phyloP scores from a whole-genome alignment of 1,140 invertebrate species.

The Drosophila suzukii region DNA sequence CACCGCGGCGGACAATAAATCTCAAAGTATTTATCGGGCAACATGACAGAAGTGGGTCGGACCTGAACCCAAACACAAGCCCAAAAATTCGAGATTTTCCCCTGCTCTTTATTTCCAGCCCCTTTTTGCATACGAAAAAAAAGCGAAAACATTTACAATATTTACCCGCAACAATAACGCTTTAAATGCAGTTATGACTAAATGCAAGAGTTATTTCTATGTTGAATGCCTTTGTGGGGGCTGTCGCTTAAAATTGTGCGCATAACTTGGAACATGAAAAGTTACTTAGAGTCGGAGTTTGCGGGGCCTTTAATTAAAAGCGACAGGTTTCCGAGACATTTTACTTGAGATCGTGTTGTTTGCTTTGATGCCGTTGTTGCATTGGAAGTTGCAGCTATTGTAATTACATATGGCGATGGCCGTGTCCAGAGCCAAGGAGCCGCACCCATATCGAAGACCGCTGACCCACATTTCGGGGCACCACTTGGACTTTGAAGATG shows the following conservation, averaged over 20 bases:
- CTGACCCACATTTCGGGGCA: constrained; percentile 52
- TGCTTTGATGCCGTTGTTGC: constrained; percentile 61
- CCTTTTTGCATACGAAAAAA: constrained; percentile 51
- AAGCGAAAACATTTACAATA: constrained; percentile 40
- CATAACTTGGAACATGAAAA: constrained; percentile 79
- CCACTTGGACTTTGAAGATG: constrained; percentile 64
- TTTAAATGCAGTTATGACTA: constrained; percentile 82
- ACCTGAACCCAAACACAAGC: constrained; percentile 40
- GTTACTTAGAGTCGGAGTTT: constrained; percentile 73
- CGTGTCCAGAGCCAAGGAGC: constrained; percentile 29
- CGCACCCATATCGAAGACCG: constrained; percentile 50
- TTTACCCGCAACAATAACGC: constrained; percentile 37
- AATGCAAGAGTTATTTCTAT: constrained; percentile 75
- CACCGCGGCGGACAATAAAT: constrained; percentile 77
- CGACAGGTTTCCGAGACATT: constrained; percentile 75
- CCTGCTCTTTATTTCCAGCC: constrained; percentile 11
- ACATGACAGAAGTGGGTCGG: constrained; percentile 81
- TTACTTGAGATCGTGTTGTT: constrained; percentile 60
- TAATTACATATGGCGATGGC: constrained; percentile 73
- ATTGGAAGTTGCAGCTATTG: constrained; percentile 72
- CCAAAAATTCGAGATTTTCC: constrained; percentile 26
- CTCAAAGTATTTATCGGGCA: constrained; percentile 77
- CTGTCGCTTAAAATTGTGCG: constrained; percentile 79
- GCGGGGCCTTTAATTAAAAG: constrained; percentile 80
- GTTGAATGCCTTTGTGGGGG: constrained; percentile 46